Base-by-base conservation (phyloP, 1,140 invertebrate genomes). In the Panagrolaimus sp. region DNA sequence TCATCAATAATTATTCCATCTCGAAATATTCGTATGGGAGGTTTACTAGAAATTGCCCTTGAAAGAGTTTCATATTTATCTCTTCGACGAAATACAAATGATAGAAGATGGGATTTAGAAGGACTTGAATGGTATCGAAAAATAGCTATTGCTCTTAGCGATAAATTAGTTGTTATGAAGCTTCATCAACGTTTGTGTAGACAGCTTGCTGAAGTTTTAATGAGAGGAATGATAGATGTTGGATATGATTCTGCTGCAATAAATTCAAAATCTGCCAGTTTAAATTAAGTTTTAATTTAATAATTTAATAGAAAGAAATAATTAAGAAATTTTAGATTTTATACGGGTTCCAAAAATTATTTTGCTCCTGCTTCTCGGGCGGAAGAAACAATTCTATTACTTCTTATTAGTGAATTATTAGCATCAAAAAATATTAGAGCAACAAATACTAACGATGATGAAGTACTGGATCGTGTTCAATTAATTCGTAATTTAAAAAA, bases 281-380 rank as follows among this genome's bases (percentile, higher is more conserved):
- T 73, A 42, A 72, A 48, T 72, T 72, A 38, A 72, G 47, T 25
- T 8, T 63, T 63, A 11, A 20, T 23, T 5, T 25, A 38, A 25
- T 63, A 20, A n/a, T 9, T n/a, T n/a, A n/a, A n/a, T n/a, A n/a
- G n/a, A 11, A 25, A 8, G 31, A 23, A 1, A 16, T 16, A 9
- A 9, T 27, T 63, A 1, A 70, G 13, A 5, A 16, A 67, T 14
- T 74, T 74, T 44, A 72, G 73, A 25, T 74, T 74, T 46, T 74
- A 74, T 38, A 76, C 72, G 16, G 72, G 72, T 43, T 76, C 72
- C 8, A 68, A 48, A 31, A 76, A 76, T 53, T 76, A 72, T 42
- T 74, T 71, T 45, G 51, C 73, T 16, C 72, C 72, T 9, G 20
- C 23, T 13, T 71, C 66, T 51, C 67, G 73, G 11, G 9, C 68